Base-by-base conservation (phyloP, 92 coral and sea anemone species). In the Palythoa heliodiscus region DNA sequence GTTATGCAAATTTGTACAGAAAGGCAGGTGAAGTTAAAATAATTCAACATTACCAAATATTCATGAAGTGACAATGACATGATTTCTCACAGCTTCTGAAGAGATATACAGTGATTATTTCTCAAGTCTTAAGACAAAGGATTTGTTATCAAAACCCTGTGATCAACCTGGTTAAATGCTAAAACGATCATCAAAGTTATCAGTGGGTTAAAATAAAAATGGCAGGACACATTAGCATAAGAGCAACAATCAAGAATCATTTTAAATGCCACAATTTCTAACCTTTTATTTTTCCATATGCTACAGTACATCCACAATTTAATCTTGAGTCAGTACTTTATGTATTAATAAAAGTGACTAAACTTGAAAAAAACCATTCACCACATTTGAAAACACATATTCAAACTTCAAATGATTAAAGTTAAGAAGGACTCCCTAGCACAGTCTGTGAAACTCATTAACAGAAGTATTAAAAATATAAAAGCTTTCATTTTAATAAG, bases 11-110 rank as follows among this genome's bases (percentile, higher is more conserved):
- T 76, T 11, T 24, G 39, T 11, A 48, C 58, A 12, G 39, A 8
- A 35, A 24, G 66, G 24, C 81, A 53, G 81, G 81, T 76, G 81
- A 52, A 53, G 23, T 13, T 1, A 19, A 2, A 58, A 54, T 6
- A 76, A 76, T 35, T 23, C 67, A 53, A 54, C 54, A 25, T 74
- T 50, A 25, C 67, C 24, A 58, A 74, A 53, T 25, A 53, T 69
- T 69, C 73, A 69, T 75, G 79, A 75, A 75, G n/a, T 16, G 43
- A 75, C 64, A 75, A 52, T 76, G 81, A 76, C 24, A 52, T 52
- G 14, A 76, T 10, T 29, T 76, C 35, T 76, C 81, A 76, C 14
- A 0, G 50, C 67, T 25, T 63, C n/a, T 52, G n/a, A 3, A 22
- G 37, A 75, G 60, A 13, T 8, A 29, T 54, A 50, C 55, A 11